Evolutionary conservation across 2,888 invertebrate species (phyloP), one percentile per base, ranked within the genome.

Genomic region (Hyposoter dolosus): DNA sequence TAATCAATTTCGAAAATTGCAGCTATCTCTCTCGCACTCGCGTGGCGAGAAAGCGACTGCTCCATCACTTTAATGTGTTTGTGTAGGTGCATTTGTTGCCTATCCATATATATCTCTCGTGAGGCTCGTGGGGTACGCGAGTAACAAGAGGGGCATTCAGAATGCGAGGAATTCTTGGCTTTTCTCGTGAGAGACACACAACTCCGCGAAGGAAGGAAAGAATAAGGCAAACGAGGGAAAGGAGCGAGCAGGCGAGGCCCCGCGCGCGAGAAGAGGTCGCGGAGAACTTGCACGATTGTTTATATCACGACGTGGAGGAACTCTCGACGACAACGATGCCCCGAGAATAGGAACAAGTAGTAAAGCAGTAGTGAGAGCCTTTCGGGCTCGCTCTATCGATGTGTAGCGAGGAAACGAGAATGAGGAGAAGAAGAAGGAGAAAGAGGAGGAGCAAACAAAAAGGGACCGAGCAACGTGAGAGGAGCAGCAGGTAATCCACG

Each of bases 121-220:
- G 47, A 50, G 60, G 19, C 5, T 40, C 40, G 6, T 40, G 40
- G 40, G 40, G 40, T 72, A 68, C 53, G 45, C 65, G 74, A 75
- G 75, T 28, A 56, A 60, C 43, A 53, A 23, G 77, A 77, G 65
- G 72, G 78, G 75, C 56, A 85, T 84, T 74, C 63, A 87, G 88
- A 89, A 91, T 88, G 89, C 86, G 76, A 85, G 84, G 90, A 91
- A 91, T 91, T 88, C 84, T 80, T 82, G 71, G 86, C 84, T 89
- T 91, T 90, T 90, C 88, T 87, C 83, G 76, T 68, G 69, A 82
- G 69, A 53, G 4, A 28, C 53, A 74, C 76, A 53, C 63, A 78
- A 85, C 53, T 68, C 47, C 63, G 74, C 68, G 74, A 68, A 88
- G 89, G 84, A 90, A 88, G 86, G 87, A 87, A 82, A 85, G 85